Evolutionary conservation across 2,113 vertebrate genomes (phyloP).

Genomic region (Nycticryphes semicollaris): DNA sequence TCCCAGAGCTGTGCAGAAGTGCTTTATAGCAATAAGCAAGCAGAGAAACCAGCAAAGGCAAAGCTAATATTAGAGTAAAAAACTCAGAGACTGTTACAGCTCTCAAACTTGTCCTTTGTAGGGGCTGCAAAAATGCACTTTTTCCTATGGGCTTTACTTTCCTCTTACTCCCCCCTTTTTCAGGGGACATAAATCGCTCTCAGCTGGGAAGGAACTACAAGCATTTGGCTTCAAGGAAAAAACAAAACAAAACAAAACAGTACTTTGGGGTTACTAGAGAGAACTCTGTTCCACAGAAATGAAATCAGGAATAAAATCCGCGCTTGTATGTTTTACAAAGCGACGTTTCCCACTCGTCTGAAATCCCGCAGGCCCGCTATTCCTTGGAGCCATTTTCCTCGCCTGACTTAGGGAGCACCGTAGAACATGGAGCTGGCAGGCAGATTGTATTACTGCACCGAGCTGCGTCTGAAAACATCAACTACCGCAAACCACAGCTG

Average conservation of each 20-base stretch:
- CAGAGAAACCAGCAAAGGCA: background rate
- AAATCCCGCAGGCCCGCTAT: rapidly evolving
- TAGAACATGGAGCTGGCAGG: slow-evolving; percentile 38
- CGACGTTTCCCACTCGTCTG: background rate
- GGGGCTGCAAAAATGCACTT: background rate
- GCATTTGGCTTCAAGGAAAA: background rate
- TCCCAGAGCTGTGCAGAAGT: background rate
- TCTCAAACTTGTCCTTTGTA: background rate
- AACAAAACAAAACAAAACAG: background rate
- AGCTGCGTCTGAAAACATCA: background rate
- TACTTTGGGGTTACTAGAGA: background rate
- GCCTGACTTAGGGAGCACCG: background rate
- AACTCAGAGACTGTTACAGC: background rate
- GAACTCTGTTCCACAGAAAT: background rate
- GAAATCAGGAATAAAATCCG: background rate
- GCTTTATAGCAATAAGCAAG: background rate
- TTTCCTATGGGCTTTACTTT: background rate
- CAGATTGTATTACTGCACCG: background rate
- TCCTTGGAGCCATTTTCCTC: slow-evolving; percentile 44
- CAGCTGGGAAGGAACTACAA: background rate
- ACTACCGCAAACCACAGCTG: slow-evolving; percentile 1
- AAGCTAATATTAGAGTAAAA: background rate
- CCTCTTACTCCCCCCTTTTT: background rate
- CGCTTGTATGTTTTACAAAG: background rate
- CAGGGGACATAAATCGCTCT: background rate